These are phyloP conservation scores for Gnatocerus cornutus DNA, from an alignment of 2,888 invertebrate species.

Conservation along the genomic window DNA sequence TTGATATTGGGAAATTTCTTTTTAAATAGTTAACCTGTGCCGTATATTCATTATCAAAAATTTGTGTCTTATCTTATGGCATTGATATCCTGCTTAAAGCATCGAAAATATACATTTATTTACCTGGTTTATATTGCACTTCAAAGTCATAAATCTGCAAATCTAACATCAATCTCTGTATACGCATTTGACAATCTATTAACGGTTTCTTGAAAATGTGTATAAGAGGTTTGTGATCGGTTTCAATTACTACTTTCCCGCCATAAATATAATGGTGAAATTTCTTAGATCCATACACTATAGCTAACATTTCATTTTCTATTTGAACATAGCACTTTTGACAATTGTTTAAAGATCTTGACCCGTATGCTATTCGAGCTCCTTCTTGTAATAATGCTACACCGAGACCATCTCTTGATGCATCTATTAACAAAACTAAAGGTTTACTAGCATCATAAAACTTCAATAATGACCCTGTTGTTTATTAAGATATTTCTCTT, in stretches of 20 bases:
- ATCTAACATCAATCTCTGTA: conserved; percentile 34
- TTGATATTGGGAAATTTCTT: too few relatives aligned
- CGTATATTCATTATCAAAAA: too few relatives aligned
- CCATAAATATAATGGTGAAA: conserved; percentile 57
- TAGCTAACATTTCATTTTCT: conserved; percentile 45
- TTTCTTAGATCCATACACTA: conserved; percentile 51
- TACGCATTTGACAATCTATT: conserved; percentile 18
- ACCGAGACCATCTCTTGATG: conserved; percentile 48
- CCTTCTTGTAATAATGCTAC: conserved; percentile 57
- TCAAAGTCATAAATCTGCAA: conserved; percentile 44
- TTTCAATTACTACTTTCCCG: conserved; percentile 50
- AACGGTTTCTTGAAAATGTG: conserved; percentile 55
- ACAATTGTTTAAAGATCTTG: too few relatives aligned
- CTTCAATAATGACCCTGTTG: conserved; percentile 17
- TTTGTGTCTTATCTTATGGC: too few relatives aligned
- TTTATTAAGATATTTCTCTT: conserved; percentile 17
- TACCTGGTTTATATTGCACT: too few relatives aligned
- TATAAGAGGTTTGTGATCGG: conserved; percentile 58
- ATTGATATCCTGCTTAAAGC: too few relatives aligned
- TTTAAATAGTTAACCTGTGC: too few relatives aligned
- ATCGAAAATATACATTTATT: too few relatives aligned
- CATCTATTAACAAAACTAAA: conserved; percentile 52
- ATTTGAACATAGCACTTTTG: too few relatives aligned
- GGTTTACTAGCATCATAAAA: conserved; percentile 19
- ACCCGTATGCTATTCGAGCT: conserved; percentile 39